Evolutionary conservation across 2,797 vertebrate genomes (phyloP).

Genomic region (Myioborus melanocephalus): DNA sequence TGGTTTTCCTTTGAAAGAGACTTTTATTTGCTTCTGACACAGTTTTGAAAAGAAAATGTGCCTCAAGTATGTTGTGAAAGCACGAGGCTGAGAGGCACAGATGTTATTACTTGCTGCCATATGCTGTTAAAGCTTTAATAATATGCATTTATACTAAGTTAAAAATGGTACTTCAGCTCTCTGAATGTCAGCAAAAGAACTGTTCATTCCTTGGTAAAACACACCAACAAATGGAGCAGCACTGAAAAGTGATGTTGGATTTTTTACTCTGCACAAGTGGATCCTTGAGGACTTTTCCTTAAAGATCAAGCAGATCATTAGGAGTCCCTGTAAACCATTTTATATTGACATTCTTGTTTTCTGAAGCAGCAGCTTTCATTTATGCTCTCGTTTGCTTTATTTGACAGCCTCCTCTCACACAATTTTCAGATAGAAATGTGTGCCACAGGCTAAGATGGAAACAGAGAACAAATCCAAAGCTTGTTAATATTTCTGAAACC

Average conservation of each 20-base stretch:
- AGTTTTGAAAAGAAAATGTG: background rate
- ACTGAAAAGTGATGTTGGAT: background rate
- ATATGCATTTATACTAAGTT: background rate
- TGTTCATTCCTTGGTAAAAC: background rate
- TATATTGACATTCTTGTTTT: constrained; percentile 7
- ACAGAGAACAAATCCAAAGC: background rate
- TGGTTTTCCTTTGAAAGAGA: background rate
- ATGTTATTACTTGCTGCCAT: constrained; percentile 14
- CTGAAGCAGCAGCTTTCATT: background rate
- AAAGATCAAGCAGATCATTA: constrained; percentile 37
- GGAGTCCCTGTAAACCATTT: constrained; percentile 10
- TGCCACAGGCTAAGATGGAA: background rate
- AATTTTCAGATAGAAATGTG: background rate
- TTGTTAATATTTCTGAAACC: background rate
- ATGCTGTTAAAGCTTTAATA: constrained; percentile 13
- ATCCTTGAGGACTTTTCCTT: background rate
- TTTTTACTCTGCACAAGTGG: background rate
- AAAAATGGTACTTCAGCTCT: background rate
- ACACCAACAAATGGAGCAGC: background rate
- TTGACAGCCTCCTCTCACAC: background rate
- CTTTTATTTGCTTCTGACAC: background rate
- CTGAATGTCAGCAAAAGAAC: background rate
- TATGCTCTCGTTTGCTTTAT: background rate
- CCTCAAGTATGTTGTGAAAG: background rate
- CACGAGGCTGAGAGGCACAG: constrained; percentile 2